Evolutionary conservation across 2,888 invertebrate species (phyloP).

Genomic region (Drosophila paramelanica): DNA sequence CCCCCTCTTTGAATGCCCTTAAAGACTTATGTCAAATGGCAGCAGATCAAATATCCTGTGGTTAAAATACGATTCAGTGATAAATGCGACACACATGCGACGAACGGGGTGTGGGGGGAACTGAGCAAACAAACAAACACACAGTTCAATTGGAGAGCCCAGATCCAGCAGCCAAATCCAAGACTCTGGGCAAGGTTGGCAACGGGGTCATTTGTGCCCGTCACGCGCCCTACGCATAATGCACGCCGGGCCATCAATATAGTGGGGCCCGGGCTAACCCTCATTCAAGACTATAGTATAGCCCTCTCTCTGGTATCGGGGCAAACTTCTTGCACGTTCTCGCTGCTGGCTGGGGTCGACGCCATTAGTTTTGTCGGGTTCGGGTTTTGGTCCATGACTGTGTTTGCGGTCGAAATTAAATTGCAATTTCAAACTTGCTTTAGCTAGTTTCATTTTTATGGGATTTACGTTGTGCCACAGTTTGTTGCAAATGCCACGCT

Average conservation of each 20-base stretch:
- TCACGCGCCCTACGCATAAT: slow-evolving; percentile 59
- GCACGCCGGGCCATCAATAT: slow-evolving; percentile 59
- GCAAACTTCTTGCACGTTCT: slow-evolving; percentile 50
- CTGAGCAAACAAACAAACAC: slow-evolving; percentile 31
- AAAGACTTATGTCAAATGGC: slow-evolving; percentile 75
- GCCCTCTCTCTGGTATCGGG: slow-evolving; percentile 5
- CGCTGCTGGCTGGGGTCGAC: slow-evolving; percentile 30
- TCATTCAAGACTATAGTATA: not conserved
- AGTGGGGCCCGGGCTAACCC: not conserved
- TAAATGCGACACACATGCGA: slow-evolving; percentile 70
- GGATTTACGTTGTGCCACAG: slow-evolving; percentile 62
- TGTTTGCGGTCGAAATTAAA: slow-evolving; percentile 77
- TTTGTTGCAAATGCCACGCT: slow-evolving; percentile 43
- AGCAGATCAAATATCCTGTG: slow-evolving; percentile 80
- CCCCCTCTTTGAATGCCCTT: slow-evolving; percentile 11
- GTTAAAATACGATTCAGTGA: slow-evolving; percentile 78
- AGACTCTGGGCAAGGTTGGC: slow-evolving; percentile 27
- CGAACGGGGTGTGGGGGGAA: not conserved
- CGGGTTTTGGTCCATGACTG: slow-evolving; percentile 31
- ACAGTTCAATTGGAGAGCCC: not conserved
- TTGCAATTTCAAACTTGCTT: slow-evolving; percentile 75
- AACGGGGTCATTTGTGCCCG: slow-evolving; percentile 57
- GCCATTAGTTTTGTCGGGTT: slow-evolving; percentile 48
- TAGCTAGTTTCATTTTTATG: slow-evolving; percentile 70
- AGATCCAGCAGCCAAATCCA: not conserved